These are phyloP conservation scores for Tetramorium simillimum DNA, from an alignment of 1,140 invertebrate genomes.

Conservation along the genomic window DNA sequence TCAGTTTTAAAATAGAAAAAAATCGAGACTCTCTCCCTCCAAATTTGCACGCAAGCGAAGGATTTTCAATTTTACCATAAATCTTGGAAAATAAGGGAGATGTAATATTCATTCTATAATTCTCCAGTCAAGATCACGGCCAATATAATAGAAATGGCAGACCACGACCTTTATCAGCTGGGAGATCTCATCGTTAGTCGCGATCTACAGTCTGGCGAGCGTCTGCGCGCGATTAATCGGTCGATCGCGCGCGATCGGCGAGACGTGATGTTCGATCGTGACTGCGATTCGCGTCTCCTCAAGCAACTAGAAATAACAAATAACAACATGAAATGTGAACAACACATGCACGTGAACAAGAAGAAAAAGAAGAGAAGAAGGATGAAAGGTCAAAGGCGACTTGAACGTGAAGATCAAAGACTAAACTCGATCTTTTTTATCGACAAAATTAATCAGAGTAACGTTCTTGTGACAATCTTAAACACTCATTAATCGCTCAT, in stretches of 20 bases:
- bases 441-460: background rate
- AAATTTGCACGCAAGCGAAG: background rate
- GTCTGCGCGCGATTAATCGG: conserved; percentile 60
- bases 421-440: conserved; percentile 40
- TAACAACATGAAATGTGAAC: conserved; percentile 17
- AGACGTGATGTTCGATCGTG: conserved; percentile 44
- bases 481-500: conserved; percentile 12
- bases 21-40: background rate
- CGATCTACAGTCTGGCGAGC: conserved; percentile 56
- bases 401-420: conserved; percentile 61
- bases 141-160: background rate
- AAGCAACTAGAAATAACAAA: conserved; percentile 27
- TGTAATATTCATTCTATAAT: background rate
- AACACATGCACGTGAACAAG: conserved; percentile 13
- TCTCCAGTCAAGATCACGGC: background rate
- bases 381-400: conserved; percentile 60
- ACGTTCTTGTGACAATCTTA: conserved; percentile 24
- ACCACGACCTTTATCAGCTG: conserved; percentile 30
- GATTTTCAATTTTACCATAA: background rate
- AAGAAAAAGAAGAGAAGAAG: background rate
- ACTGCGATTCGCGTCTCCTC: conserved; percentile 30
- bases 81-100: background rate
- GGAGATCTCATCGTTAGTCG: background rate
- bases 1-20: background rate
- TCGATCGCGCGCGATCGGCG: conserved; percentile 9